Percentiles rank a stretch among this genome's conserved stretches.
These are phyloP conservation scores for Fregetta grallaria DNA, from an alignment of 2,113 vertebrate genomes.

Conservation along the genomic window DNA sequence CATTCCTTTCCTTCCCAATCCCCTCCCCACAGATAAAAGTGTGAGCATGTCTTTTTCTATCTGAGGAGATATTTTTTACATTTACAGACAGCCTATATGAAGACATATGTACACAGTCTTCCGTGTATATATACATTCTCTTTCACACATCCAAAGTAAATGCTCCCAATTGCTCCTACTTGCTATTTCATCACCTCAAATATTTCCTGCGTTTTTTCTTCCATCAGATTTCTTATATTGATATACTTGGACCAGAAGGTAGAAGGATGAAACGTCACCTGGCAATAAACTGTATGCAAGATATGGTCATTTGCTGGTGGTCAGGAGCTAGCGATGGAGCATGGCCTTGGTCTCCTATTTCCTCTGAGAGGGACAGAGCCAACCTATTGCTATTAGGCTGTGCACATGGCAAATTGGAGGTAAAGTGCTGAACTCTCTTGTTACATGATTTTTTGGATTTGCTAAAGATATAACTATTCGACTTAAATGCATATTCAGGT, in stretches of 20 bases:
- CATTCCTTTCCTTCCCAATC: constrained; percentile 65
- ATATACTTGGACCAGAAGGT: constrained; percentile 74
- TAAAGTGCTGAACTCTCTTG: constrained; percentile 66
- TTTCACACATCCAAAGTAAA: background rate
- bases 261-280: constrained; percentile 76
- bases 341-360: constrained; percentile 87
- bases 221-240: constrained; percentile 82
- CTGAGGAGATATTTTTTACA: constrained; percentile 41
- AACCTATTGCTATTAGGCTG: constrained; percentile 87
- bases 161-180: constrained; percentile 36
- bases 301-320: constrained; percentile 91
- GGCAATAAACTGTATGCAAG: constrained; percentile 81
- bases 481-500: background rate
- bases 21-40: constrained; percentile 68
- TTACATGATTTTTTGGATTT: background rate
- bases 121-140: background rate
- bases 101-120: background rate
- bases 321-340: constrained; percentile 74
- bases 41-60: constrained; percentile 61
- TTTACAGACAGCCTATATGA: constrained; percentile 43
- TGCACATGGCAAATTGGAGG: constrained; percentile 83
- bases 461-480: background rate
- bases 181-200: constrained; percentile 31
- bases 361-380: constrained; percentile 79
- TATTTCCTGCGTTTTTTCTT: background rate